Conservation (phyloP, 2,113 vertebrate species). For the Ivindomyrus marchei region DNA sequence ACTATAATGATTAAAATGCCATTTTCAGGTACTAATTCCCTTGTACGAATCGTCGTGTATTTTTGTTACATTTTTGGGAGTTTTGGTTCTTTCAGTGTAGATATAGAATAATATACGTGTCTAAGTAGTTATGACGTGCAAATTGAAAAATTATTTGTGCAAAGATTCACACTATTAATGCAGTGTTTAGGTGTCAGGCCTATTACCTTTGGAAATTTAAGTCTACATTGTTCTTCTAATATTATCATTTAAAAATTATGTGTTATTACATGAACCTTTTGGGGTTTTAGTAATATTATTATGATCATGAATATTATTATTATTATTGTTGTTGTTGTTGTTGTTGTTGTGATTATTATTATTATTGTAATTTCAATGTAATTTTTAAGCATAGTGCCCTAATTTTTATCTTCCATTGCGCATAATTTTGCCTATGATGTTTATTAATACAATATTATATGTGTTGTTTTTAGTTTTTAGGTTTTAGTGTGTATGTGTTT, state of each 20-base stretch:
- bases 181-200: background rate
- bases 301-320: too few species aligned
- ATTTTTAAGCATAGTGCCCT: background rate
- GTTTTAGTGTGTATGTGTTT: background rate
- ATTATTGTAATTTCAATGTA: background rate
- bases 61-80: background rate
- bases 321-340: background rate
- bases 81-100: background rate
- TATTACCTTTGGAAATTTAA: background rate
- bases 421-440: background rate
- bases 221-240: background rate
- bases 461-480: background rate
- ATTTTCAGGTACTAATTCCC: background rate
- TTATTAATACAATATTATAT: background rate
- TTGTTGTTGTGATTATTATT: too few species aligned
- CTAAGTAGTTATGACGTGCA: background rate
- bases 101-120: background rate
- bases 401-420: background rate
- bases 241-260: background rate
- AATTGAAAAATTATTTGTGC: background rate
- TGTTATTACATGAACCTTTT: background rate
- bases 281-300: too few species aligned
- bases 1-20: background rate
- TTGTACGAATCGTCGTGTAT: background rate
- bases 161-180: background rate